phyloP scores from a whole-genome alignment of 2,797 vertebrate genomes.

The Alca torda region DNA sequence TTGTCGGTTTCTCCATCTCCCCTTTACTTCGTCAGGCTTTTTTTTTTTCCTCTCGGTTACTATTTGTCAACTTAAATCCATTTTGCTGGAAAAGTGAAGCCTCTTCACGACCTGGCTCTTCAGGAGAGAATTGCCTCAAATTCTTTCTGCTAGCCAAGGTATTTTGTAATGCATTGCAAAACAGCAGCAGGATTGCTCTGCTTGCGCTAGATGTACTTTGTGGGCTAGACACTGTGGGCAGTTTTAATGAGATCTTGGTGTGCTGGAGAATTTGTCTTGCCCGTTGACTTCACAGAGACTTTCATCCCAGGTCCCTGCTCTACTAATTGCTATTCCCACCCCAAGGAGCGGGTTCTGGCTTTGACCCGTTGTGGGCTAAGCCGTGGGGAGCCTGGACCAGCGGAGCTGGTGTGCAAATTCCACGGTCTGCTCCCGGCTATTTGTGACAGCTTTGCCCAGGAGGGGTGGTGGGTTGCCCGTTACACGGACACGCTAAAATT shows the following conservation, averaged over 20 bases:
- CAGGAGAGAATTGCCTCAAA: constrained; percentile 55
- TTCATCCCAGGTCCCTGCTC: background rate
- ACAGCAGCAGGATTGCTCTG: constrained; percentile 7
- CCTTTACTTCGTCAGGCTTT: constrained; percentile 22
- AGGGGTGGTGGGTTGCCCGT: background rate
- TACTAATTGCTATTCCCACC: background rate
- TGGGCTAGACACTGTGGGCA: constrained; percentile 48
- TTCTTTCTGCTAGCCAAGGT: constrained; percentile 61
- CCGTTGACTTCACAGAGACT: background rate
- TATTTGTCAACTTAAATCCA: constrained; percentile 63
- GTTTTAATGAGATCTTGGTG: constrained; percentile 33
- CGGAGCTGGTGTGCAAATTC: background rate
- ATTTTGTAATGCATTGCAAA: constrained; percentile 63
- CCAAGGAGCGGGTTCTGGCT: background rate
- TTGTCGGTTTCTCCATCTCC: constrained; percentile 57
- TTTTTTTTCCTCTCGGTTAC: background rate
- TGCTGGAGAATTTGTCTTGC: background rate
- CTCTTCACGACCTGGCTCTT: constrained; percentile 44
- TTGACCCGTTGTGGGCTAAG: background rate
- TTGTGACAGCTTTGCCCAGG: background rate
- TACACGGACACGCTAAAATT: background rate
- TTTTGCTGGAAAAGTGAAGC: constrained; percentile 50
- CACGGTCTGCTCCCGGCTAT: background rate
- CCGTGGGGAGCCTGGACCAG: background rate
- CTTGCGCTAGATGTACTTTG: constrained; percentile 50